Evolutionary conservation across 2,113 vertebrate genomes (phyloP).

Genomic region (Ibidorhyncha struthersii): DNA sequence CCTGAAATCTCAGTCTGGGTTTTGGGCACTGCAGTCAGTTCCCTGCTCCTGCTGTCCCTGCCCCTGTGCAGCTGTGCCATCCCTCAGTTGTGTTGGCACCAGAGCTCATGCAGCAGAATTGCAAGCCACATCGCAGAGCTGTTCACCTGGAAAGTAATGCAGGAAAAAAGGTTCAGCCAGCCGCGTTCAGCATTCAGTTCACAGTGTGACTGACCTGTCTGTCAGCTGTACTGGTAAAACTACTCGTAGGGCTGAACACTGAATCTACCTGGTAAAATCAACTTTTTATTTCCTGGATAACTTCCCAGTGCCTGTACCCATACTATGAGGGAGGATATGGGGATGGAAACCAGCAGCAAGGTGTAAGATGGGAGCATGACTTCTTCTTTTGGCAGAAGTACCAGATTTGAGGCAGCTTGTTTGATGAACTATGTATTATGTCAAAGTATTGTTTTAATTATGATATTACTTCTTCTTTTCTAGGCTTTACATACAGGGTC

Average conservation of each 20-base stretch:
- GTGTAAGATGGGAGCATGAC: neutral
- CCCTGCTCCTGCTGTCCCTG: neutral
- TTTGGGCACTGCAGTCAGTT: neutral
- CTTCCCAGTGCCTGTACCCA: neutral
- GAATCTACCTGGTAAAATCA: neutral
- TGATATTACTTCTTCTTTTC: neutral
- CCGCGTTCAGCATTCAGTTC: neutral
- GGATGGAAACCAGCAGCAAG: neutral
- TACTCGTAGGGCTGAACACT: neutral
- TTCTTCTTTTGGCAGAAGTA: neutral
- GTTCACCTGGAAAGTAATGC: neutral
- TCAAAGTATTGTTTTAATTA: neutral
- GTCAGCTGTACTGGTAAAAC: neutral
- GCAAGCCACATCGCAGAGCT: neutral
- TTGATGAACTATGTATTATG: neutral
- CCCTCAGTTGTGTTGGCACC: neutral
- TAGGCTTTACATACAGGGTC: neutral
- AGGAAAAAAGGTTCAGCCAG: neutral
- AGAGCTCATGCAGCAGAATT: neutral
- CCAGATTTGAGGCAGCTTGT: neutral
- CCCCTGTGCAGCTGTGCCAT: neutral
- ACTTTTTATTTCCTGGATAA: neutral
- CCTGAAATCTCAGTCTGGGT: neutral
- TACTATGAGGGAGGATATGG: neutral
- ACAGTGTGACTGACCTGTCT: neutral